Evolutionary conservation across 2,797 vertebrate genomes (phyloP).

Genomic region (Hybognathus amarus): DNA sequence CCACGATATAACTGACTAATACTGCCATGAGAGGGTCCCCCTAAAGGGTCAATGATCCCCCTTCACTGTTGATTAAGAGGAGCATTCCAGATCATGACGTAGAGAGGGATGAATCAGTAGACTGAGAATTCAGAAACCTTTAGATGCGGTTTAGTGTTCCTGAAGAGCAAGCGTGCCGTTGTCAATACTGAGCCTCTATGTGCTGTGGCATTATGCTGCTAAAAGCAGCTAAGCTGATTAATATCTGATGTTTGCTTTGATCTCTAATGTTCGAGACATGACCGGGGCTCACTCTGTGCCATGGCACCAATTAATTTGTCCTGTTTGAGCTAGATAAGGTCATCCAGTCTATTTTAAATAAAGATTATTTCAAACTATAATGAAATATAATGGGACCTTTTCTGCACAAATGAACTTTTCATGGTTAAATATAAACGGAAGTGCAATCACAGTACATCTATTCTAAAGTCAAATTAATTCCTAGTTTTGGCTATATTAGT

Average conservation of each 20-base stretch:
- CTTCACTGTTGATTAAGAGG: slow-evolving; percentile 8
- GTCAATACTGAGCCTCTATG: background rate
- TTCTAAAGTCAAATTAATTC: background rate
- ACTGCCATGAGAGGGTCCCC: background rate
- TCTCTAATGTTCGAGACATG: background rate
- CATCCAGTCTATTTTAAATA: slow-evolving; percentile 9
- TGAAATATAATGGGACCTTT: background rate
- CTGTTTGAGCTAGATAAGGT: slow-evolving; percentile 28
- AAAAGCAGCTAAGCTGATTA: background rate
- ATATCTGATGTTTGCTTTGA: background rate
- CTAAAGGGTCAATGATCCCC: background rate
- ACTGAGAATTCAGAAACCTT: slow-evolving; percentile 3
- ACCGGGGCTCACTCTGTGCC: background rate
- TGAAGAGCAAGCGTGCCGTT: background rate
- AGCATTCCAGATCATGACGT: background rate
- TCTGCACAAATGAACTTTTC: background rate
- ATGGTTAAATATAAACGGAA: background rate
- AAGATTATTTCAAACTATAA: background rate
- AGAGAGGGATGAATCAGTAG: background rate
- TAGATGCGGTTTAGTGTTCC: background rate
- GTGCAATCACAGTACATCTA: background rate
- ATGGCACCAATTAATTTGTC: background rate
- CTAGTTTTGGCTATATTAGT: slow-evolving; percentile 20
- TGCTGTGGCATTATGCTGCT: background rate
- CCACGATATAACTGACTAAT: slow-evolving; percentile 1